phyloP scores from a whole-genome alignment of 2,888 invertebrate genomes.

The Coleophora flavipennella region DNA sequence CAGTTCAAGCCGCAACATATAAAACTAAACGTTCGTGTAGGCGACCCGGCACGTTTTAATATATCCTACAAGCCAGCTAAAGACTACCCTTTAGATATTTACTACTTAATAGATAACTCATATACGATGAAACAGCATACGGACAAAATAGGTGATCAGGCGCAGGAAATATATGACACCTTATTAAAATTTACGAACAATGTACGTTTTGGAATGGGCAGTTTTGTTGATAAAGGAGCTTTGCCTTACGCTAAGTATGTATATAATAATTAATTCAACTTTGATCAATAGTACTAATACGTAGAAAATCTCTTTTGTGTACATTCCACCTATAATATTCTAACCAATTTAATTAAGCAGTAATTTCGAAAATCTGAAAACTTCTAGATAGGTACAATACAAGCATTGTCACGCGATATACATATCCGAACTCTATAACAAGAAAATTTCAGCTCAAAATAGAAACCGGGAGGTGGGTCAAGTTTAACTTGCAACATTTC shows the following conservation, averaged over 20 bases:
- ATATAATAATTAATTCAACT: no score
- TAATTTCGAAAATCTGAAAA: no score
- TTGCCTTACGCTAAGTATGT: slow-evolving; percentile 73
- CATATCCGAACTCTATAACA: no score
- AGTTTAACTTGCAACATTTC: no score
- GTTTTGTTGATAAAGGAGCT: slow-evolving; percentile 78
- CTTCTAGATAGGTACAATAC: no score
- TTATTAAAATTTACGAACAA: slow-evolving; percentile 74
- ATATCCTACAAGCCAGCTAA: slow-evolving; percentile 75
- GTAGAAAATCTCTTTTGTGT: no score
- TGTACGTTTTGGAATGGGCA: slow-evolving; percentile 78
- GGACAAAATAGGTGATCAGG: slow-evolving; percentile 58
- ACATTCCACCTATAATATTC: no score
- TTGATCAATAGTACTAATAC: no score
- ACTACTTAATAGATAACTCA: slow-evolving; percentile 87
- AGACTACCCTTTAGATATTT: slow-evolving; percentile 87
- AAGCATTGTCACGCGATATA: no score
- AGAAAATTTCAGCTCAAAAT: no score
- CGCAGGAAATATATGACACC: slow-evolving; percentile 49
- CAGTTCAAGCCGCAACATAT: slow-evolving; percentile 74
- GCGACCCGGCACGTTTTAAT: slow-evolving; percentile 38
- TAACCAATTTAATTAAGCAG: no score
- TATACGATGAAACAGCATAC: slow-evolving; percentile 79
- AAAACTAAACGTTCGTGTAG: slow-evolving; percentile 59
- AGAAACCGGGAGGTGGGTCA: no score